Evolutionary conservation across 2,797 vertebrate species (phyloP).

Genomic region (Peromyscus nudipes): DNA sequence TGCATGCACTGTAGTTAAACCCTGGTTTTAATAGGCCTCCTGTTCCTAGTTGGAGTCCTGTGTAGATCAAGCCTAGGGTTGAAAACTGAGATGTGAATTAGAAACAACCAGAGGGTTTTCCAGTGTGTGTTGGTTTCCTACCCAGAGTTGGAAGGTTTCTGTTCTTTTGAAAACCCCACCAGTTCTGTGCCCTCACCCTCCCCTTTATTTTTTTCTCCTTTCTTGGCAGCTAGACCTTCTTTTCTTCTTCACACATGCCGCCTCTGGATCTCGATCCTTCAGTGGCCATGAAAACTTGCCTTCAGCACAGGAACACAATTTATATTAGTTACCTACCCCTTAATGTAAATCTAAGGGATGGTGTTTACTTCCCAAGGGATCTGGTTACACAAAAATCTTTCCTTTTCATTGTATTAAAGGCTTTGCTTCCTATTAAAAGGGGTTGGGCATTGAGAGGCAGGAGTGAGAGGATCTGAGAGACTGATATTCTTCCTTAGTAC

Average conservation of each 20-base stretch:
- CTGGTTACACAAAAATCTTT: neutral
- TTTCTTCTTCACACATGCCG: neutral
- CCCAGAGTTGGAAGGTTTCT: neutral
- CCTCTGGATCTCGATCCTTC: neutral
- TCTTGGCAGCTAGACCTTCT: slow-evolving; percentile 11
- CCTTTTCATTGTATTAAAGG: slow-evolving; percentile 11
- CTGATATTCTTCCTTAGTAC: neutral
- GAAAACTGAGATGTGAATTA: slow-evolving; percentile 21
- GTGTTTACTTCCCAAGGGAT: neutral
- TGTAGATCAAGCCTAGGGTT: neutral
- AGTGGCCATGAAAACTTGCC: neutral
- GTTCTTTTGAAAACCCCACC: neutral
- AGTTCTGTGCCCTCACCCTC: neutral
- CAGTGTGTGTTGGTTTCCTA: neutral
- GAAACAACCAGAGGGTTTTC: neutral
- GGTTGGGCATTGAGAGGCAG: neutral
- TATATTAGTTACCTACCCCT: neutral
- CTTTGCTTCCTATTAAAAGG: slow-evolving; percentile 9
- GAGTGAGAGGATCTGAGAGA: neutral
- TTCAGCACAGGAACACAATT: slow-evolving; percentile 22
- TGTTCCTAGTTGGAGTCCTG: neutral
- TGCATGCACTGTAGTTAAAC: neutral
- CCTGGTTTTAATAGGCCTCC: neutral
- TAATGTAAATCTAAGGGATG: neutral
- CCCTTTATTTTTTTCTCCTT: neutral